Base-by-base conservation (phyloP, 2,888 invertebrate species). In the Nephrotoma guestfalica region DNA sequence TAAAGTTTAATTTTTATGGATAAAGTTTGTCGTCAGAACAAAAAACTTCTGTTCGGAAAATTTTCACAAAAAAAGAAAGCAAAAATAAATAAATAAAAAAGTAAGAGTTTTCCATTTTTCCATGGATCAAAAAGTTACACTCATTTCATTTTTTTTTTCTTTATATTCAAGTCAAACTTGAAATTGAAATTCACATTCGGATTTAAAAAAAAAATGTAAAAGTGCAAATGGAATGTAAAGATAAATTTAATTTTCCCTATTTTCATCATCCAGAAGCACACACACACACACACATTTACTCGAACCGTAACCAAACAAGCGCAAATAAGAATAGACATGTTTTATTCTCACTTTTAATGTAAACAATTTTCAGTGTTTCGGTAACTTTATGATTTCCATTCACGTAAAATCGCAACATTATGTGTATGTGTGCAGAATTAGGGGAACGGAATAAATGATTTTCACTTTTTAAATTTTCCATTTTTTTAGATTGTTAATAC, bases 1-100 rank as follows among this genome's bases (percentile, higher is more conserved):
- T 84, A 15, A 84, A 84, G 42, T 84, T 84, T 84, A 84, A 84
- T 84, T 84, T 84, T 84, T 84, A 84, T 84, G 84, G 84, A 15
- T 41, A 84, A 84, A 84, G 41, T 84, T 84, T 84, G 84, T 84
- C 84, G 84, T 84, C 84, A 84, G 41, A 84, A 42, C 30, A 9
- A 71, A 43, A 71, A 71, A 71, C 71, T 71, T 71, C 71, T 71
- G 71, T 71, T 71, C 30, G 71, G 2, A 71, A 71, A 30, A 30
- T 71, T n/a, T 57, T 15, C n/a, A 15, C 41, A n/a, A 84, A 84
- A 84, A 84, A 47, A 47, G n/a, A 47, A 84, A 84, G n/a, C 41
- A 41, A 41, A 84, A 84, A 84, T 41, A 42, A 41, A 84, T 41
- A 42, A 41, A 41, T n/a, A 42, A 42, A 84, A 84, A 84, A 84